These are phyloP conservation scores for Seira ritae DNA, from an alignment of 2,888 invertebrate genomes.

Conservation along the genomic window DNA sequence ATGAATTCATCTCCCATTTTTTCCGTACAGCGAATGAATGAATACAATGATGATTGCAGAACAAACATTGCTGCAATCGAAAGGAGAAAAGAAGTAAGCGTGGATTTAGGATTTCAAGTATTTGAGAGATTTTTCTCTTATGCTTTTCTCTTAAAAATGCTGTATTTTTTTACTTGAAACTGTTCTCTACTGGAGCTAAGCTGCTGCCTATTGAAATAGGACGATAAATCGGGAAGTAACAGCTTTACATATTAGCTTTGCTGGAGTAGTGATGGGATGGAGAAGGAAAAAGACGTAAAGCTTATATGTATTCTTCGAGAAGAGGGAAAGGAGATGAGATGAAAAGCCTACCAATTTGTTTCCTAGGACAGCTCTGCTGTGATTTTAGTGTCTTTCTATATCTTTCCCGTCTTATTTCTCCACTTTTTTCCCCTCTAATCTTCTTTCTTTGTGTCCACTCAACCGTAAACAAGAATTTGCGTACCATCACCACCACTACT, in stretches of 20 bases:
- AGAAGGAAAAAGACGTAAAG: neutral
- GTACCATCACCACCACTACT: too few relatives aligned
- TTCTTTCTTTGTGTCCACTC: constrained; percentile 46
- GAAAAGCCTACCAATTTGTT: constrained; percentile 55
- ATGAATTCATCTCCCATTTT: neutral
- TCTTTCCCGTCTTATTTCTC: constrained; percentile 26
- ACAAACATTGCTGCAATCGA: neutral
- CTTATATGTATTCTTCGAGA: neutral
- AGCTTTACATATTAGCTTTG: constrained; percentile 7
- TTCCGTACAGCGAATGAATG: neutral
- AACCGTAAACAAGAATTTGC: constrained; percentile 54
- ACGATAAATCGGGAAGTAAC: neutral
- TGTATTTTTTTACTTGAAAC: neutral
- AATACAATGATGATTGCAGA: neutral
- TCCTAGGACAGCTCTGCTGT: constrained; percentile 53
- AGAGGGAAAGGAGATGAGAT: neutral
- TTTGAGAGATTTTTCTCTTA: too few relatives aligned
- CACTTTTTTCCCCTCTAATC: constrained; percentile 22
- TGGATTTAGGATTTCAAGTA: too few relatives aligned
- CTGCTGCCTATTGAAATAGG: neutral
- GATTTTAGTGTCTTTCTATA: constrained; percentile 49
- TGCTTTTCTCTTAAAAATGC: too few relatives aligned
- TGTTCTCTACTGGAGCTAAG: constrained; percentile 1
- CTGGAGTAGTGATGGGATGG: neutral
- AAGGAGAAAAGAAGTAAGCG: too few relatives aligned